Evolutionary conservation across 2,888 invertebrate genomes (phyloP).

Genomic region (Villa cingulata): DNA sequence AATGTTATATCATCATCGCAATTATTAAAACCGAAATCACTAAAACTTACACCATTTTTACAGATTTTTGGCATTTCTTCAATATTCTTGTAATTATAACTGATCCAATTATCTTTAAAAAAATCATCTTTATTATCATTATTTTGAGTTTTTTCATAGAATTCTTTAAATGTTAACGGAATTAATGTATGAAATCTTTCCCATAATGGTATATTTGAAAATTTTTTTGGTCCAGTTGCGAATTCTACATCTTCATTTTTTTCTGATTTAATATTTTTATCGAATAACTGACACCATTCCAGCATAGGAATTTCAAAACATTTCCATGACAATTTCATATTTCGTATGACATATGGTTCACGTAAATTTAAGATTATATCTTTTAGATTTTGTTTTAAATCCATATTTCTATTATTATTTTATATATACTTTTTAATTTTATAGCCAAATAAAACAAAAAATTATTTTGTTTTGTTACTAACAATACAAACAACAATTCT

Average conservation of each 20-base stretch:
- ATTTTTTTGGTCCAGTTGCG: constrained; percentile 19
- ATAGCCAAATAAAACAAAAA: no score
- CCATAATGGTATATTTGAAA: constrained; percentile 55
- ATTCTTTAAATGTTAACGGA: constrained; percentile 48
- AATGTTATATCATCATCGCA: constrained; percentile 57
- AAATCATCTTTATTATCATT: constrained; percentile 12
- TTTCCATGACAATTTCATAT: constrained; percentile 24
- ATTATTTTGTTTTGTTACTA: no score
- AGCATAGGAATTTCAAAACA: constrained; percentile 23
- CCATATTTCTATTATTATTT: no score
- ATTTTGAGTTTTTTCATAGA: constrained; percentile 26
- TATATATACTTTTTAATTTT: no score
- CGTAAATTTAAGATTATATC: constrained; percentile 30
- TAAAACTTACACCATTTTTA: constrained; percentile 45
- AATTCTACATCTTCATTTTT: constrained; percentile 14
- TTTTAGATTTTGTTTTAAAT: neutral
- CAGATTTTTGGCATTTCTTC: constrained; percentile 22
- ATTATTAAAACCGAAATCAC: constrained; percentile 55
- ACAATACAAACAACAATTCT: no score
- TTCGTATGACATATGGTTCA: constrained; percentile 25
- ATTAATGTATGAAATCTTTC: constrained; percentile 53
- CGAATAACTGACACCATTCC: constrained; percentile 24
- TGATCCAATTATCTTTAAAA: constrained; percentile 37
- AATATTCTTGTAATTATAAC: constrained; percentile 26
- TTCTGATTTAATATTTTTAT: neutral